Evolutionary conservation across 1,140 invertebrate species (phyloP), one percentile per base, ranked within the genome.

Genomic region (Lordiphosa mommai): DNA sequence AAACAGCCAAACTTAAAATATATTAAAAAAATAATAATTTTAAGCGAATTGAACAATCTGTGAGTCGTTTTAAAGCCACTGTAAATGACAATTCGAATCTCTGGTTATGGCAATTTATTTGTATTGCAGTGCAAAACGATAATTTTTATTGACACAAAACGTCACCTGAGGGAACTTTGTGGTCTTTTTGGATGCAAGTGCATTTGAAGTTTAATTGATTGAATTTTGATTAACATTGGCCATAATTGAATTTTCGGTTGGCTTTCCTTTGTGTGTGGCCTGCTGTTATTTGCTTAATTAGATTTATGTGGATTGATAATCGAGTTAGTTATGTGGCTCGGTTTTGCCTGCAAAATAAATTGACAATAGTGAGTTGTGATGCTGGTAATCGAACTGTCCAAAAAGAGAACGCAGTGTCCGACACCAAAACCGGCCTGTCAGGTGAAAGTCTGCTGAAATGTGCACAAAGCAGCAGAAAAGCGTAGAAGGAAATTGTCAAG

Each of bases 401-500:
- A 6, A 23, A 23, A 23, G 20, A 6, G 20, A 1, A 5, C 20
- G 4, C 20, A 23, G 38, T 29, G 40, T 27, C 40, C 40, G 13
- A 43, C 20, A 27, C 10, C 40, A 13, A 43, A 27, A 43, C 8
- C 40, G 9, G 44, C 8, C 72, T 56, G 61, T 49, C 59, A 51
- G 51, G 36, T 33, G 40, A 9, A 80, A 61, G 66, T 66, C 33
- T 58, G 60, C 59, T 70, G 60, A 80, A 79, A 61, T 58, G 58
- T 44, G 51, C 44, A 66, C 57, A 79, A 47, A 61, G 33, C 23
- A 10, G 32, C 20, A 64, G 38, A 50, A 49, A 40, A 23, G 52
- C 36, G 30, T 32, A 34, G 57, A 43, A 50, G 58, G 53, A 72
- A 77, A 69, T 61, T 72, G 68, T 72, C 68, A 79, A 77, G 63